Evolutionary conservation across 1,140 invertebrate genomes (phyloP).

Genomic region (Xylocopa sonorina): DNA sequence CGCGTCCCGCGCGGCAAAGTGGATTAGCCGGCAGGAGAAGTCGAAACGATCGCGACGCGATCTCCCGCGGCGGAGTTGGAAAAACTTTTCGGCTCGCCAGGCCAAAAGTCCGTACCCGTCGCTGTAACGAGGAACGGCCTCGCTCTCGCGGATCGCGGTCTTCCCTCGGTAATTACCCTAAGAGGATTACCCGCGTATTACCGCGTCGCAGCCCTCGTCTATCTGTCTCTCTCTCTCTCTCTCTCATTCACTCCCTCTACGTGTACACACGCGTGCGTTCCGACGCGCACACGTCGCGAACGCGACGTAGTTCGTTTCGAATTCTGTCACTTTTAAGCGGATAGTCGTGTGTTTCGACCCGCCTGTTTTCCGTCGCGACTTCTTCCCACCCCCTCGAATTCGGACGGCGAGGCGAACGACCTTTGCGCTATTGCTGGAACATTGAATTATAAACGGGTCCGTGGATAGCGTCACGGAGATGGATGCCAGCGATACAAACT

Average conservation of each 20-base stretch:
- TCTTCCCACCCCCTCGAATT: background rate
- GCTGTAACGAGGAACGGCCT: slow-evolving; percentile 43
- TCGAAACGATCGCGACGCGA: slow-evolving; percentile 25
- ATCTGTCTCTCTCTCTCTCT: too few relatives aligned
- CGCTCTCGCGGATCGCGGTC: too few relatives aligned
- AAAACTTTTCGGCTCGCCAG: slow-evolving; percentile 50
- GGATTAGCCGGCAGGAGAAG: slow-evolving; percentile 49
- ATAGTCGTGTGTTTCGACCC: slow-evolving; percentile 43
- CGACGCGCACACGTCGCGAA: background rate
- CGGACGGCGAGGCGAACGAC: too few relatives aligned
- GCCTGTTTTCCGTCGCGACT: background rate
- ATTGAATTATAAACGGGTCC: too few relatives aligned
- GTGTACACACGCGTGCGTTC: background rate
- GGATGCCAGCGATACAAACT: too few relatives aligned
- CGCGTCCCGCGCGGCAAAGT: slow-evolving; percentile 43
- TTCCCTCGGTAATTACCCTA: slow-evolving; percentile 60
- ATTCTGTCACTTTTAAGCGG: slow-evolving; percentile 59
- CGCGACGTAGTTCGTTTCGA: slow-evolving; percentile 41
- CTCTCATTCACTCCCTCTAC: too few relatives aligned
- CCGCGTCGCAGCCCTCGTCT: too few relatives aligned
- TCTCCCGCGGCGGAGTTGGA: slow-evolving; percentile 41
- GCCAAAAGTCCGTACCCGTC: background rate
- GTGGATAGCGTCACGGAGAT: too few relatives aligned
- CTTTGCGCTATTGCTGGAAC: too few relatives aligned
- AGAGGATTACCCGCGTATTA: slow-evolving; percentile 58